Percentiles rank a stretch among this genome's conserved stretches.
These are phyloP conservation scores for Oryctolagus cuniculus DNA, from an alignment of 2,113 vertebrate genomes.

Conservation along the genomic window mOryCun1.1 NC_091453.1:117618501-117619000, in stretches of 20 bases:
- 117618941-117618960: background rate
- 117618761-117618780: slow-evolving; percentile 27
- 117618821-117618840: background rate
- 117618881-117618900: background rate
- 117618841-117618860: background rate
- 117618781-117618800: background rate
- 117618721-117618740: slow-evolving; percentile 52
- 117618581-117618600: slow-evolving; percentile 72
- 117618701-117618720: slow-evolving; percentile 20
- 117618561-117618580: slow-evolving; percentile 11
- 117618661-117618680: slow-evolving; percentile 52
- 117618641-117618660: slow-evolving; percentile 76
- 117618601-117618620: slow-evolving; percentile 75
- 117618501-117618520: slow-evolving; percentile 54
- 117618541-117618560: slow-evolving; percentile 47
- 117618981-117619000: background rate
- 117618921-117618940: background rate
- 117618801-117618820: slow-evolving; percentile 53
- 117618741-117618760: background rate
- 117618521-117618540: slow-evolving; percentile 65
- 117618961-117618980: background rate
- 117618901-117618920: background rate
- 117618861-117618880: slow-evolving; percentile 1
- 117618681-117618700: slow-evolving; percentile 58
- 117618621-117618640: slow-evolving; percentile 81